These are phyloP conservation scores for Geodia barretti DNA, from an alignment of 37 sponge, comb jelly and placozoan genomes.

Conservation along the genomic window DNA sequence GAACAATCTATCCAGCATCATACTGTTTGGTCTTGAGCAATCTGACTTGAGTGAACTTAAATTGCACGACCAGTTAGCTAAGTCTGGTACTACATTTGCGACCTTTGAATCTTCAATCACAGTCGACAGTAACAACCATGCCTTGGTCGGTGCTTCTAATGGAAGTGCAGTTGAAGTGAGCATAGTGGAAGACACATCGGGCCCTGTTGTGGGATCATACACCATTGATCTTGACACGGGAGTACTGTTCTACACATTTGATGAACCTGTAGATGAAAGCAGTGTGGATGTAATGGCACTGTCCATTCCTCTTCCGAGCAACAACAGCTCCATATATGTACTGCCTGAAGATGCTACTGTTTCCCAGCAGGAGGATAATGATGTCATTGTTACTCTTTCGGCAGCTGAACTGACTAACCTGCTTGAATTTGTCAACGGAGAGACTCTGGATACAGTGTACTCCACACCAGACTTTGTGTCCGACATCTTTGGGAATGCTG, in stretches of 20 bases:
- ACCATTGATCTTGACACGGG: slow-evolving; percentile 63
- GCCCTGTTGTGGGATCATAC: slow-evolving; percentile 44
- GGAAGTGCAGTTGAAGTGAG: slow-evolving; percentile 52
- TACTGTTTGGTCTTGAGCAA: slow-evolving; percentile 35
- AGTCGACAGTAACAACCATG: slow-evolving; percentile 53
- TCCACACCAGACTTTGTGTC: slow-evolving; percentile 39
- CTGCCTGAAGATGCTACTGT: background rate
- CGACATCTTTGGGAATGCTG: slow-evolving; percentile 55
- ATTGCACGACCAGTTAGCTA: slow-evolving; percentile 33
- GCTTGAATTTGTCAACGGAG: slow-evolving; percentile 35
- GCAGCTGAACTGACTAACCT: slow-evolving; percentile 8
- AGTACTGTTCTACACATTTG: slow-evolving; percentile 56
- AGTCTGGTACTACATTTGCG: slow-evolving; percentile 61
- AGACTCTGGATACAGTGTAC: slow-evolving; percentile 2
- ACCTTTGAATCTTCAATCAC: slow-evolving; percentile 47
- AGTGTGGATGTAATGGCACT: slow-evolving; percentile 16
- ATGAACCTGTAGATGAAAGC: slow-evolving; percentile 55
- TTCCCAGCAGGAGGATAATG: background rate
- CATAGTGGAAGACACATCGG: slow-evolving; percentile 49
- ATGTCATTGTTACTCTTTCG: background rate
- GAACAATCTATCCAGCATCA: slow-evolving; percentile 54
- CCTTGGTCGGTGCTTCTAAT: slow-evolving; percentile 57
- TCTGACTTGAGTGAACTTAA: slow-evolving; percentile 65
- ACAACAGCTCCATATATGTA: slow-evolving; percentile 2
- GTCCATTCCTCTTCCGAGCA: background rate